These are phyloP conservation scores for Phania funesta DNA, from an alignment of 2,888 invertebrate species.

Conservation along the genomic window DNA sequence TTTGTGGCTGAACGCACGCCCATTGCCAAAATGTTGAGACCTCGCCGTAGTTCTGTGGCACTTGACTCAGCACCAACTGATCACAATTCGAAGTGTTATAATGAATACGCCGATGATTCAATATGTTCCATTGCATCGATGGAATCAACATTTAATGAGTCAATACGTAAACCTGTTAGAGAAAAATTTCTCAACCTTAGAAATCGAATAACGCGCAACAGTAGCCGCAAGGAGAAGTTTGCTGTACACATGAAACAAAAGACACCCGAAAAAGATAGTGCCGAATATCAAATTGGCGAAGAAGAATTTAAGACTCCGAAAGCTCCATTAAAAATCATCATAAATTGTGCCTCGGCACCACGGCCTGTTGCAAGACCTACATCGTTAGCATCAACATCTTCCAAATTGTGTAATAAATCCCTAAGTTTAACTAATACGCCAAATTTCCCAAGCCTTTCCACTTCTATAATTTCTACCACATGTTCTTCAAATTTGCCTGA, in stretches of 20 bases:
- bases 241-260: slow-evolving; percentile 29
- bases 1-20: slow-evolving; percentile 78
- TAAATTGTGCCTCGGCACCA: slow-evolving; percentile 62
- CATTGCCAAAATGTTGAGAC: slow-evolving; percentile 69
- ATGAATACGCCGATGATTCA: slow-evolving; percentile 74
- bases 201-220: slow-evolving; percentile 77
- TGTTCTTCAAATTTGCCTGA: slow-evolving; percentile 46
- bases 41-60: slow-evolving; percentile 75
- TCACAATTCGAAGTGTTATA: slow-evolving; percentile 53
- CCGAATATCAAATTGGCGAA: slow-evolving; percentile 58
- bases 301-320: slow-evolving; percentile 79
- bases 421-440: slow-evolving; percentile 49
- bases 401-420: slow-evolving; percentile 63
- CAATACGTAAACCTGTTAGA: slow-evolving; percentile 77
- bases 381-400: slow-evolving; percentile 40
- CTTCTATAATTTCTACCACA: slow-evolving; percentile 38
- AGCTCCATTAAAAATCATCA: slow-evolving; percentile 72
- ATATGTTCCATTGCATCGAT: slow-evolving; percentile 77
- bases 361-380: slow-evolving; percentile 44
- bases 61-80: slow-evolving; percentile 56
- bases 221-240: slow-evolving; percentile 69
- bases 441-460: slow-evolving; percentile 40
- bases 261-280: slow-evolving; percentile 53
- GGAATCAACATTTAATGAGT: slow-evolving; percentile 78
- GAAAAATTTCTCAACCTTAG: slow-evolving; percentile 77